Evolutionary conservation across 2,113 vertebrate genomes (phyloP).

Genomic region (Panthera leo): DNA sequence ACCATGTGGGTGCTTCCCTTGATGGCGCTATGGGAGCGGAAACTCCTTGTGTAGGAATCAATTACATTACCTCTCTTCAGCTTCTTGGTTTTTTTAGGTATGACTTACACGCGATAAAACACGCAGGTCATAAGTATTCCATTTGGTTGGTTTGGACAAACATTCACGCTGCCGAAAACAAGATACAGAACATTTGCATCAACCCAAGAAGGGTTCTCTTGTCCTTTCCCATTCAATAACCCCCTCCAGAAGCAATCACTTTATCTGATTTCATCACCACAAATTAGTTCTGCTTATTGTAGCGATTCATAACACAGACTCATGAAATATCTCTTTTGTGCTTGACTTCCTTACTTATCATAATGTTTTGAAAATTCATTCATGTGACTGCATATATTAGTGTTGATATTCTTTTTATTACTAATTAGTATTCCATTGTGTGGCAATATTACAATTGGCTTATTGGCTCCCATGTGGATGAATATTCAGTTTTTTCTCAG

Average conservation of each 20-base stretch:
- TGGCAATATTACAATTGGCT: background rate
- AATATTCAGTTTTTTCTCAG: background rate
- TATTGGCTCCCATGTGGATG: background rate
- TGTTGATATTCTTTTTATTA: background rate
- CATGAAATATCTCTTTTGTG: background rate
- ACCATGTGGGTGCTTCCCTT: background rate
- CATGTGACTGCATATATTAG: background rate
- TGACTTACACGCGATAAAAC: background rate
- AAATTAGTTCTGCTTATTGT: background rate
- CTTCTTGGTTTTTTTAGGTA: too few species aligned
- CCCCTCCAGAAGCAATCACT: background rate
- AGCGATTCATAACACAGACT: background rate
- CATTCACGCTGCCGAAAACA: background rate
- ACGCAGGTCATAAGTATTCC: background rate
- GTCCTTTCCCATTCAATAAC: background rate
- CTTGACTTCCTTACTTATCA: background rate
- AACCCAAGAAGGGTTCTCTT: background rate
- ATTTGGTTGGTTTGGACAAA: background rate
- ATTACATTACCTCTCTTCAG: background rate
- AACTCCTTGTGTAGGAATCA: background rate
- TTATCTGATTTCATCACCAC: background rate
- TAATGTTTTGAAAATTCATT: background rate
- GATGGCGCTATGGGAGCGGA: fast-evolving
- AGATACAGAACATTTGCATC: background rate
- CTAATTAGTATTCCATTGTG: background rate